Base-by-base conservation (phyloP, 2,888 invertebrate species). In the Parasteatoda lunata region DNA sequence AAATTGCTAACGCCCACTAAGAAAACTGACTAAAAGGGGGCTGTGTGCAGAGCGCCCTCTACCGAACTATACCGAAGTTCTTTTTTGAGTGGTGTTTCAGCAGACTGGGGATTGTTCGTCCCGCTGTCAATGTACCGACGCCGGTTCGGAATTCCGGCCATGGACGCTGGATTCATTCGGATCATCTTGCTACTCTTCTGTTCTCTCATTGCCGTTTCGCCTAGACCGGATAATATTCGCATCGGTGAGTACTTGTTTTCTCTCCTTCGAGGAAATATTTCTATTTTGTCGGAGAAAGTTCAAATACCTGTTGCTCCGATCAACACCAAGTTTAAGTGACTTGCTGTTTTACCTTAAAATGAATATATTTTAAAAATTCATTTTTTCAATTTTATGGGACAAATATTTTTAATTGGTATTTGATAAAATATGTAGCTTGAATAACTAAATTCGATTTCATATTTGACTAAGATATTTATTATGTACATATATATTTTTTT, bases 101-200 rank as follows among this genome's bases (percentile, higher is more conserved):
- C 65, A 73, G 73, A 72, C 66, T 54, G 49, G 84, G 77, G 84
- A 54, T 70, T 70, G 78, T 72, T 68, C 77, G 77, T 77, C 73
- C 84, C 72, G 84, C 66, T 49, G 84, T 84, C 84, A 83, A 77
- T 83, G 83, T 83, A 77, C 83, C 83, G 83, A 83, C 83, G 83
- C 83, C 83, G 83, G 76, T 76, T 83, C 49, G 69, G 70, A 76
- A 54, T 77, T 71, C 65, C 65, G 77, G 83, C 77, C 77, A 77
- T 77, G 84, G 72, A 66, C 66, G 66, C 80, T 68, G 80, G 80
- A 84, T 77, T 72, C 77, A 65, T 30, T 76, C 83, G 71, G 71
- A 71, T 83, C 71, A 54, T 77, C 73, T 59, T 77, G 59, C 66
- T 84, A 48, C 49, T 77, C 64, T 47, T 76, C 72, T 84, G 77